A percentile compares a stretch with the other conserved stretches of the same genome.
Evolutionary conservation across 1,140 invertebrate genomes (phyloP).

Genomic region (Apis dorsata): DNA sequence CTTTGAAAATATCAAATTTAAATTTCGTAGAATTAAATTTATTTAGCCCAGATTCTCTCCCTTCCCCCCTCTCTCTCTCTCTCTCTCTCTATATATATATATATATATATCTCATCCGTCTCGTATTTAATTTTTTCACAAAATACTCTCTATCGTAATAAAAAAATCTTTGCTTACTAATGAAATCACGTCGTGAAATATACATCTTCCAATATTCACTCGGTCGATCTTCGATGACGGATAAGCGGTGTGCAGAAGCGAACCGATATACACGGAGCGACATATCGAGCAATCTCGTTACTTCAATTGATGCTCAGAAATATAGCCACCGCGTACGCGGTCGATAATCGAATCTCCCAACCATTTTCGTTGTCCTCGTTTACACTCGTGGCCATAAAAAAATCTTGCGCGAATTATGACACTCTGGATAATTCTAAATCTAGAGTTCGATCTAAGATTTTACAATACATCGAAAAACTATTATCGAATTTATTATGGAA

Average conservation of each 20-base stretch:
- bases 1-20: no score
- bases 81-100: no score
- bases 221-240: not conserved
- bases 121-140: no score
- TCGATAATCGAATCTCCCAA: slow-evolving; percentile 25
- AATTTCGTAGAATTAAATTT: no score
- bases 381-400: not conserved
- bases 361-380: slow-evolving; percentile 9
- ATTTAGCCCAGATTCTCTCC: no score
- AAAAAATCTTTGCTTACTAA: not conserved
- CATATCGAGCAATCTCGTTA: slow-evolving; percentile 23
- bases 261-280: not conserved
- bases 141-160: no score
- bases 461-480: no score
- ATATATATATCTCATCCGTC: no score
- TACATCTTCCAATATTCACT: not conserved
- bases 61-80: no score
- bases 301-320: slow-evolving; percentile 22
- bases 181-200: not conserved
- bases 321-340: slow-evolving; percentile 17
- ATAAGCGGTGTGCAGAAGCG: slow-evolving; percentile 5
- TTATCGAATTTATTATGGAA: no score
- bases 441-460: no score
- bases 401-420: not conserved
- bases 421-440: not conserved